A percentile compares a stretch with the other conserved stretches of the same genome.
Conservation (phyloP, 2,797 vertebrate species). For the Allobates femoralis region DNA sequence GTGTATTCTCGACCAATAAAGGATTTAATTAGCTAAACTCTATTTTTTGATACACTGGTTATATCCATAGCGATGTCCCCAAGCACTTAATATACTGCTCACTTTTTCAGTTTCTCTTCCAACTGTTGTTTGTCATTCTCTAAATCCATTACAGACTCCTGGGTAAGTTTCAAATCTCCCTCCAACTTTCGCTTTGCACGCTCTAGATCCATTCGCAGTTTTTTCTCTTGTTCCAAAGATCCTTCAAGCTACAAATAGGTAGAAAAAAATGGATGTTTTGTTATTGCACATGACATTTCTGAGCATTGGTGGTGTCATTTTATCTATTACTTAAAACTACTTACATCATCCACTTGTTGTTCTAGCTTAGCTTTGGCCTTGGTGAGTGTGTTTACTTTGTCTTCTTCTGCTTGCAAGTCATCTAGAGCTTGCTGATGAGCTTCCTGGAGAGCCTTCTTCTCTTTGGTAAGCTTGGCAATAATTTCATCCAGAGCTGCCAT, state of each 20-base stretch:
- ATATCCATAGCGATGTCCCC: neutral
- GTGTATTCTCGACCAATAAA: no score
- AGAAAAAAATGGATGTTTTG: slow-evolving; percentile 3
- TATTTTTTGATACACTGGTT: neutral
- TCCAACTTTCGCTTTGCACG: slow-evolving; percentile 89
- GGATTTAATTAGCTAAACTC: neutral
- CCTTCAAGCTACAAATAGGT: slow-evolving; percentile 83
- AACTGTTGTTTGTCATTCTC: slow-evolving; percentile 93
- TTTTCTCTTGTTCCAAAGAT: slow-evolving; percentile 93
- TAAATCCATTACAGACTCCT: slow-evolving; percentile 89
- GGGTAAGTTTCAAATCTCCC: slow-evolving; percentile 89
- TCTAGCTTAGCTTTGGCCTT: slow-evolving; percentile 92
- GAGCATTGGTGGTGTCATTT: neutral
- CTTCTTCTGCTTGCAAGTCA: slow-evolving; percentile 92
- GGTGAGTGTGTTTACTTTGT: slow-evolving; percentile 90
- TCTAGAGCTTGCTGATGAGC: slow-evolving; percentile 92
- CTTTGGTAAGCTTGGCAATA: slow-evolving; percentile 88
- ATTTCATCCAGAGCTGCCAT: slow-evolving; percentile 90
- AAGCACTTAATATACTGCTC: slow-evolving; percentile 44
- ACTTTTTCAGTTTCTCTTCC: slow-evolving; percentile 94
- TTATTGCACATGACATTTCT: neutral
- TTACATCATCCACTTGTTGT: slow-evolving; percentile 94
- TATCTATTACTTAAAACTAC: slow-evolving; percentile 64
- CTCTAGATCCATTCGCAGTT: slow-evolving; percentile 90
- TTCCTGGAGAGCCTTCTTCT: slow-evolving; percentile 92